These are phyloP conservation scores for Gobio gobio DNA, from an alignment of 2,113 vertebrate genomes.

Conservation along the genomic window DNA sequence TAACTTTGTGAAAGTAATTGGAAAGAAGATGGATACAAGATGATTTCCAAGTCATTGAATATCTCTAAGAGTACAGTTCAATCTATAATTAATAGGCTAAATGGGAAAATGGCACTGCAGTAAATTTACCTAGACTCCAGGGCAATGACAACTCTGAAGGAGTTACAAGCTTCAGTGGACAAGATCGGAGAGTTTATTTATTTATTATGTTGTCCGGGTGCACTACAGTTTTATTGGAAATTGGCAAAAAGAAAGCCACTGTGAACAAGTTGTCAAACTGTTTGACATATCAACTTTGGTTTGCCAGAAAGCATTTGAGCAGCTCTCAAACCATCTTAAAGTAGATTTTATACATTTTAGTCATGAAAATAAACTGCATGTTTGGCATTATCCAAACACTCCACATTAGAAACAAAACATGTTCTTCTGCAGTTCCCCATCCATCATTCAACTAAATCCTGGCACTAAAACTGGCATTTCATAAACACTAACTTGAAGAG, in stretches of 20 bases:
- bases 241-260: background rate
- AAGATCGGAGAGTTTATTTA: background rate
- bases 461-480: background rate
- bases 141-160: background rate
- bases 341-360: background rate
- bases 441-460: background rate
- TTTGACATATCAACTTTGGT: background rate
- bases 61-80: background rate
- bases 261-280: background rate
- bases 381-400: background rate
- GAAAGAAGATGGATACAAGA: background rate
- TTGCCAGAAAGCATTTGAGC: background rate
- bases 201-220: background rate
- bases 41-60: background rate
- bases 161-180: background rate
- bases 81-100: slow-evolving; percentile 2
- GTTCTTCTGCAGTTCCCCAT: background rate
- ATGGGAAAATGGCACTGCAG: background rate
- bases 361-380: background rate
- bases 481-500: background rate
- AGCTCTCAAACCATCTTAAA: background rate
- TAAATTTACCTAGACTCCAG: background rate
- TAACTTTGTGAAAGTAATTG: background rate
- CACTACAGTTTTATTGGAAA: background rate
- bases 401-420: background rate